These are phyloP conservation scores for Trachurus trachurus DNA, from an alignment of 2,797 vertebrate species.

Conservation along the genomic window DNA sequence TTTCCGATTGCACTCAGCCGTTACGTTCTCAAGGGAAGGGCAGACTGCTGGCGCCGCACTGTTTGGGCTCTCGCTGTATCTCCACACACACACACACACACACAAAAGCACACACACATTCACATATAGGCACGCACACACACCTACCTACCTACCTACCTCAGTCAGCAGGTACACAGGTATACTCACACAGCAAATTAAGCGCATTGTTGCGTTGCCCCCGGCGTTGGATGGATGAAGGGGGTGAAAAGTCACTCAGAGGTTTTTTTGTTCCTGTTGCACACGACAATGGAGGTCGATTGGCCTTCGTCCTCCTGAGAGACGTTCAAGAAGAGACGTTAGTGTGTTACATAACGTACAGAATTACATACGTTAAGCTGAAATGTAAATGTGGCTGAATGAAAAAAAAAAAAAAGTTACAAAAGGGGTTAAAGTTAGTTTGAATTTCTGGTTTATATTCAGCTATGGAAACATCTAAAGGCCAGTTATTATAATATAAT, in stretches of 20 bases:
- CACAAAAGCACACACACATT: slow-evolving; percentile 32
- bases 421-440: no score
- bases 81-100: slow-evolving; percentile 62
- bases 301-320: no score
- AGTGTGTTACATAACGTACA: no score
- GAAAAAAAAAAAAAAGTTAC: no score
- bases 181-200: slow-evolving; percentile 81
- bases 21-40: slow-evolving; percentile 87
- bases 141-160: slow-evolving; percentile 31
- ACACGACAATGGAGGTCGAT: slow-evolving; percentile 54
- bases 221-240: slow-evolving; percentile 30
- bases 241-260: slow-evolving; percentile 67
- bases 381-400: no score
- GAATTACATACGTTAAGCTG: no score
- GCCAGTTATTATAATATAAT: no score
- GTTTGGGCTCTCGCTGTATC: slow-evolving; percentile 80
- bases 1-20: slow-evolving; percentile 87
- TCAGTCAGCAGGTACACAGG: slow-evolving; percentile 57
- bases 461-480: no score
- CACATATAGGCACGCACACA: slow-evolving; percentile 44
- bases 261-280: slow-evolving; percentile 66
- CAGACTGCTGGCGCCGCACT: slow-evolving; percentile 89
- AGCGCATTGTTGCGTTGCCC: slow-evolving; percentile 82
- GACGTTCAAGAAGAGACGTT: no score
- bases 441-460: no score